phyloP scores from a whole-genome alignment of 2,888 invertebrate genomes.

The Chamaedrilus cognettii region DNA sequence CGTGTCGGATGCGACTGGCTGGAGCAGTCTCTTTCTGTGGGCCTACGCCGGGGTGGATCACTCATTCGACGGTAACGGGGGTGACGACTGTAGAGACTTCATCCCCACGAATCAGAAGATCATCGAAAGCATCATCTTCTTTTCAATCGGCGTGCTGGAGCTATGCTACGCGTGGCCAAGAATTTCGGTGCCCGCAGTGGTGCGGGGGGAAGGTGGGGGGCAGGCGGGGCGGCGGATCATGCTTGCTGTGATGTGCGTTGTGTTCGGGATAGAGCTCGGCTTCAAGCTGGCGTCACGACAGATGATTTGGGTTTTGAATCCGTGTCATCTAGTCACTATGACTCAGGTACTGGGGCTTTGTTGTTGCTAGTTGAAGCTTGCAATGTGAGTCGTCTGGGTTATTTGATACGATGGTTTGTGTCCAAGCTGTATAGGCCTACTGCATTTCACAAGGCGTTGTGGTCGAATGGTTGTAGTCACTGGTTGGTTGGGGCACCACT shows the following conservation, averaged over 20 bases:
- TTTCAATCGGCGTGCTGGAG: neutral
- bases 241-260: slow-evolving; percentile 76
- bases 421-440: no score
- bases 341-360: slow-evolving; percentile 34
- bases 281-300: slow-evolving; percentile 93
- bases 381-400: neutral
- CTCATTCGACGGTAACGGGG: neutral
- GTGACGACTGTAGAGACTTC: neutral
- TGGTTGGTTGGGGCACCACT: no score
- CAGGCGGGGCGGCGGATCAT: slow-evolving; percentile 65
- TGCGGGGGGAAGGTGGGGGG: neutral
- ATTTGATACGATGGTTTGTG: no score
- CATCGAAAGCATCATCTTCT: neutral
- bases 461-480: no score
- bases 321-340: slow-evolving; percentile 92
- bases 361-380: neutral
- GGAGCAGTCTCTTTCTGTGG: no score
- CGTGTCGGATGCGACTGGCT: no score
- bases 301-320: slow-evolving; percentile 92
- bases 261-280: slow-evolving; percentile 94
- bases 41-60: neutral
- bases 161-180: neutral
- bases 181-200: neutral
- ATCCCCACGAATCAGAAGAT: neutral
- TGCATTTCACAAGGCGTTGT: no score